These are phyloP conservation scores for Tolypeutes matacus DNA, from an alignment of 2,797 vertebrate species.

Conservation along the genomic window DNA sequence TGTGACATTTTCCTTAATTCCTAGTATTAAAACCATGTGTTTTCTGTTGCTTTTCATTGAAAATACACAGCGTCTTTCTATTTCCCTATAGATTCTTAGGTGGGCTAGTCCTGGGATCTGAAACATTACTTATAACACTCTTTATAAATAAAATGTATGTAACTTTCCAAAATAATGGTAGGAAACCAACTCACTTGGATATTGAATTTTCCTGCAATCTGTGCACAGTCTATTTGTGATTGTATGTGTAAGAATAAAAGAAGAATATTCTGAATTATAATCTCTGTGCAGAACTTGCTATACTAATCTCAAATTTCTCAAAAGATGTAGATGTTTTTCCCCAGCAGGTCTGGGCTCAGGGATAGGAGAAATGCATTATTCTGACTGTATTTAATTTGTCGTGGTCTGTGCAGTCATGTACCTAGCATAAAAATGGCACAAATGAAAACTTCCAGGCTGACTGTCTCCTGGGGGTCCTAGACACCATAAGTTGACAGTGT, in stretches of 20 bases:
- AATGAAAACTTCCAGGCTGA: not conserved
- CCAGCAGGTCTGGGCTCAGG: not conserved
- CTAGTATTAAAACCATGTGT: not conserved
- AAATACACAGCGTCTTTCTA: slow-evolving; percentile 14
- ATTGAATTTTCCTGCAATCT: not conserved
- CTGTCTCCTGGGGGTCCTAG: slow-evolving; percentile 45
- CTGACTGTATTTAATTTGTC: slow-evolving; percentile 48
- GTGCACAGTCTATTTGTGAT: not conserved
- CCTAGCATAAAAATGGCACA: not conserved
- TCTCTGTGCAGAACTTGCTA: not conserved
- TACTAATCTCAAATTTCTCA: slow-evolving; percentile 1
- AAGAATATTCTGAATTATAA: slow-evolving; percentile 52
- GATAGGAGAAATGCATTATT: slow-evolving; percentile 59
- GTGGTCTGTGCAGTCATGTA: not conserved
- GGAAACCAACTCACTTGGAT: not conserved
- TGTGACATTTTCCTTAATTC: not conserved
- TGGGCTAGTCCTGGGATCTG: not conserved
- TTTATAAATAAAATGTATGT: slow-evolving; percentile 25
- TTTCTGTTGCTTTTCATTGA: slow-evolving; percentile 20
- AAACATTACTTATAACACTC: slow-evolving; percentile 19
- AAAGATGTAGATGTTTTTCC: slow-evolving; percentile 22
- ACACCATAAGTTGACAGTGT: slow-evolving; percentile 62
- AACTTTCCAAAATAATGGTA: slow-evolving; percentile 32
- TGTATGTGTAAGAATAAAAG: not conserved
- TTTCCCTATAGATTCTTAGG: not conserved